Conservation (phyloP, 2,888 invertebrate genomes). For the Lobophora halterata region DNA sequence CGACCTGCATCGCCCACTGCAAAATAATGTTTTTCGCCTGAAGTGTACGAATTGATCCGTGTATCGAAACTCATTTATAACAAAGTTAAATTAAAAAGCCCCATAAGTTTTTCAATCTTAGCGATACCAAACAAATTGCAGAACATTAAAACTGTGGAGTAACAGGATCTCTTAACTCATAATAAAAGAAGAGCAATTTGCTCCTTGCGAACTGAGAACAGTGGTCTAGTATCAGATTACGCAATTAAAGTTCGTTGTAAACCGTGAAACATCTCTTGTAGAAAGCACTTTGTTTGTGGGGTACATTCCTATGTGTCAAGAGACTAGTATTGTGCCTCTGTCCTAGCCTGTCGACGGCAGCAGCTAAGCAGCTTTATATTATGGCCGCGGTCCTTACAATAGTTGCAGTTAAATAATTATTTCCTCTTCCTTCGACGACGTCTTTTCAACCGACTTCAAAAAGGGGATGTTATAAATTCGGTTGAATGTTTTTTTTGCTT, state of each 20-base stretch:
- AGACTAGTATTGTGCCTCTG: constrained; percentile 45
- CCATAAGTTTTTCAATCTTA: constrained; percentile 9
- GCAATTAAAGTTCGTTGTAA: constrained; percentile 52
- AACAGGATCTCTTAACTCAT: constrained; percentile 25
- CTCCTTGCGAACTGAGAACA: constrained; percentile 37
- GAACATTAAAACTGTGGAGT: constrained; percentile 17
- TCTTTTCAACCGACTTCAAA: no score
- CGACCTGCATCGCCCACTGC: no score
- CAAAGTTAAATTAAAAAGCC: constrained; percentile 8
- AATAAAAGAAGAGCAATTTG: constrained; percentile 37
- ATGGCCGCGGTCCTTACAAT: background rate
- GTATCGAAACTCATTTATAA: constrained; percentile 8
- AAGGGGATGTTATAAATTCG: no score
- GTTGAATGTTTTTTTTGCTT: background rate
- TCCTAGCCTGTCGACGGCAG: constrained; percentile 12
- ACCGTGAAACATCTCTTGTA: constrained; percentile 44
- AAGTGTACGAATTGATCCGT: no score
- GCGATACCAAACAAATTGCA: constrained; percentile 20
- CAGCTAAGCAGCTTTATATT: background rate
- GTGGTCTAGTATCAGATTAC: constrained; percentile 47
- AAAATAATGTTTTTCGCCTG: background rate
- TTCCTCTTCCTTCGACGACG: no score
- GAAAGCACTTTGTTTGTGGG: constrained; percentile 50
- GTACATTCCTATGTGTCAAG: constrained; percentile 46
- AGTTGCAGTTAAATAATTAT: no score